Percentiles rank a stretch among this genome's conserved stretches.
These are phyloP conservation scores for honey bee (Apis mellifera) DNA, from an alignment of 1,140 invertebrate genomes.

Conservation along the genomic window Amel_HAv3.1 CM009940.2:5361001-5361500, in stretches of 20 bases:
- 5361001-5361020: background rate
- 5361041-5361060: background rate
- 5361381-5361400: no score
- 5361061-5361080: background rate
- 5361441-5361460: no score
- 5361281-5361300: no score
- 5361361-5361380: no score
- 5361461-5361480: no score
- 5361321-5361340: no score
- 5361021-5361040: background rate
- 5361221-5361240: background rate
- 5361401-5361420: no score
- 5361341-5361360: no score
- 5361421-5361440: no score
- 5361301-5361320: no score
- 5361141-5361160: background rate
- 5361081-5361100: constrained; percentile 13
- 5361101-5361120: background rate
- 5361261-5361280: no score
- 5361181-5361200: background rate
- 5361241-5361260: background rate
- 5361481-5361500: background rate
- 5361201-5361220: background rate
- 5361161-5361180: no score
- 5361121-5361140: constrained; percentile 5